Conservation (phyloP, 2,113 vertebrate species). For the Scytalopus superciliaris region DNA sequence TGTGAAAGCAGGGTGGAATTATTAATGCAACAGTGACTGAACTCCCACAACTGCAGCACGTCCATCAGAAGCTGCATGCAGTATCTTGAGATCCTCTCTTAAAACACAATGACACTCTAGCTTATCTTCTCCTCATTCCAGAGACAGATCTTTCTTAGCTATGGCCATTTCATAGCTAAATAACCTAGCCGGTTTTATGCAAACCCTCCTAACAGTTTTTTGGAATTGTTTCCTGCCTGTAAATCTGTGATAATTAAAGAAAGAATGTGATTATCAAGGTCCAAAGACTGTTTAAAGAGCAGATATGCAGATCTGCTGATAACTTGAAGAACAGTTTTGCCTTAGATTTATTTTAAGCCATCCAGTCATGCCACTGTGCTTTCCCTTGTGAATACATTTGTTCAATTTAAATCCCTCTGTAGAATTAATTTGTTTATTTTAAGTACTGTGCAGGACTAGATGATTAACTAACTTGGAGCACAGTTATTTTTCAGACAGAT, state of each 20-base stretch:
- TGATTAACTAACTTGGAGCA: neutral
- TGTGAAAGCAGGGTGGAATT: slow-evolving; percentile 46
- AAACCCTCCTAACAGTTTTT: neutral
- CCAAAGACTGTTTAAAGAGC: neutral
- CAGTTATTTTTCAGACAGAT: neutral
- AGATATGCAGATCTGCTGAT: neutral
- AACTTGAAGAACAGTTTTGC: neutral
- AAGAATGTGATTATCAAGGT: neutral
- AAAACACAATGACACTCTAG: neutral
- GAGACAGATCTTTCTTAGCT: neutral
- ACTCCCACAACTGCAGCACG: neutral
- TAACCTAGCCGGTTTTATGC: neutral
- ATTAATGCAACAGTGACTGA: slow-evolving; percentile 18
- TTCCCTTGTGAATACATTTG: neutral
- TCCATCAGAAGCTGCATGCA: neutral
- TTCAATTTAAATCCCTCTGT: slow-evolving; percentile 7
- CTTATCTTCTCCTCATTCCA: neutral
- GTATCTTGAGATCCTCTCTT: neutral
- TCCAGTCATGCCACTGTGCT: neutral
- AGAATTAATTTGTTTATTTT: slow-evolving; percentile 34
- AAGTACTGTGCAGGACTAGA: neutral
- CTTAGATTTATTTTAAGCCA: slow-evolving; percentile 22
- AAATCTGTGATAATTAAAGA: slow-evolving; percentile 3
- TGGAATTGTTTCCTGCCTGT: neutral
- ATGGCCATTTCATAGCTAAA: neutral